Conservation (phyloP, 2,797 vertebrate species). For the Scleropages formosus region DNA sequence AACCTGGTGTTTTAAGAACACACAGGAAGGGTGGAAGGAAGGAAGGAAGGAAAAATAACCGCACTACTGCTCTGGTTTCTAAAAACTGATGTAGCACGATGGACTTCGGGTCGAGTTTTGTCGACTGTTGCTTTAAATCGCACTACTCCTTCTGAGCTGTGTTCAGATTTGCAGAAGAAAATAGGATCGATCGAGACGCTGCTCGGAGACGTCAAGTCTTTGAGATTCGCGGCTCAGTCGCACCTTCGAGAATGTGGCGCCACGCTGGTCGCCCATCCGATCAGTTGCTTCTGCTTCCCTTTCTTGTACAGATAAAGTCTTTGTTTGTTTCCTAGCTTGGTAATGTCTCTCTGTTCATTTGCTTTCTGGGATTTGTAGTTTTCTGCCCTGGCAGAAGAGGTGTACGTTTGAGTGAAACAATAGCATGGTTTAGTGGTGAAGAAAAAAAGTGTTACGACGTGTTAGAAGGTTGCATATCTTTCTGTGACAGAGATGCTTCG, state of each 20-base stretch:
- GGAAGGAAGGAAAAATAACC: conserved; percentile 67
- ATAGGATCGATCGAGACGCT: conserved; percentile 72
- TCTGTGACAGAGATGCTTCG: conserved; percentile 66
- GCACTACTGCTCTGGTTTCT: conserved; percentile 66
- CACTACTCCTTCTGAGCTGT: conserved; percentile 71
- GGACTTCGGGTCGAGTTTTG: conserved; percentile 65
- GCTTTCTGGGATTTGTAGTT: conserved; percentile 62
- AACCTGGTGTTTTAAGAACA: conserved; percentile 71
- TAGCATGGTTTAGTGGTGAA: conserved; percentile 70
- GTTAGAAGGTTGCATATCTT: conserved; percentile 69
- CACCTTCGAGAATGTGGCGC: conserved; percentile 67
- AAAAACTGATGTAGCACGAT: conserved; percentile 63
- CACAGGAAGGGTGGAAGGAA: too few relatives aligned
- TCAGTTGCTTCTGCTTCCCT: conserved; percentile 72
- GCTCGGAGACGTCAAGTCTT: conserved; percentile 73
- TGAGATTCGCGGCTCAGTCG: conserved; percentile 63
- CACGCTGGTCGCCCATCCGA: conserved; percentile 43
- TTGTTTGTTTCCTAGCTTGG: conserved; percentile 70
- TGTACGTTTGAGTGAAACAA: conserved; percentile 72
- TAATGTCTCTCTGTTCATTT: conserved; percentile 68
- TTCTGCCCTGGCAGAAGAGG: conserved; percentile 69
- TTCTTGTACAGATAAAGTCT: conserved; percentile 76
- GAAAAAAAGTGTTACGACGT: conserved; percentile 62
- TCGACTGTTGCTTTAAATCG: conserved; percentile 68
- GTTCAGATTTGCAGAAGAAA: conserved; percentile 72